These are phyloP conservation scores for Euplexia lucipara DNA, from an alignment of 2,888 invertebrate species.

Conservation along the genomic window DNA sequence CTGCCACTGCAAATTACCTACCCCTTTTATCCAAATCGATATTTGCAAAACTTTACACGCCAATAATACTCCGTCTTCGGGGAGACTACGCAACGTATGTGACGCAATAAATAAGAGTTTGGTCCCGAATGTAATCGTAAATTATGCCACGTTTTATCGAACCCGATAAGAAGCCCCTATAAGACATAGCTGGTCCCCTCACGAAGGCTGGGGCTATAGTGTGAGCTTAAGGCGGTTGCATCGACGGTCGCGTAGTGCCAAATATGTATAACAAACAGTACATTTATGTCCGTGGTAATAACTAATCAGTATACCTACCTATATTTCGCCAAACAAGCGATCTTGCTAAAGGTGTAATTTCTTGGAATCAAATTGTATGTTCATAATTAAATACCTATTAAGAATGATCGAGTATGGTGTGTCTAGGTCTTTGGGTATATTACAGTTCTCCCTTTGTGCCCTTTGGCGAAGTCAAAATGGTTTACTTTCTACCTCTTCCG, in stretches of 20 bases:
- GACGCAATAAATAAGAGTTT: slow-evolving; percentile 65
- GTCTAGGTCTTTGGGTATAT: too few relatives aligned
- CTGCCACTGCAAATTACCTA: slow-evolving; percentile 27
- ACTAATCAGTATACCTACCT: too few relatives aligned
- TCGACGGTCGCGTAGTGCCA: not conserved
- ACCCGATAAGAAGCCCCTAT: slow-evolving; percentile 47
- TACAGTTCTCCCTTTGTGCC: too few relatives aligned
- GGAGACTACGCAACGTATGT: slow-evolving; percentile 40
- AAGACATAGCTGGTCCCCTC: slow-evolving; percentile 15
- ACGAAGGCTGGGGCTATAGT: not conserved
- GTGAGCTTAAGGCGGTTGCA: not conserved
- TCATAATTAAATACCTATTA: too few relatives aligned
- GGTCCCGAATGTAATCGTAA: slow-evolving; percentile 65
- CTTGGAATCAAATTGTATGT: too few relatives aligned
- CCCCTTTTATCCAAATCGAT: slow-evolving; percentile 39
- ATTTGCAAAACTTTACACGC: slow-evolving; percentile 44
- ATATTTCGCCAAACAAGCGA: too few relatives aligned
- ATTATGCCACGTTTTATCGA: slow-evolving; percentile 68
- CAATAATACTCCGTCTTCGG: slow-evolving; percentile 44
- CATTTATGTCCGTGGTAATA: not conserved
- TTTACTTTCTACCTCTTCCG: too few relatives aligned
- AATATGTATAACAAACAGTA: not conserved
- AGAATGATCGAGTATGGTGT: too few relatives aligned
- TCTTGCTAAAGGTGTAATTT: too few relatives aligned
- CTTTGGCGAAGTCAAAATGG: too few relatives aligned